Percentiles rank a stretch among this genome's conserved stretches.
phyloP scores from a whole-genome alignment of 2,113 vertebrate genomes.

The Calyptomena viridis region DNA sequence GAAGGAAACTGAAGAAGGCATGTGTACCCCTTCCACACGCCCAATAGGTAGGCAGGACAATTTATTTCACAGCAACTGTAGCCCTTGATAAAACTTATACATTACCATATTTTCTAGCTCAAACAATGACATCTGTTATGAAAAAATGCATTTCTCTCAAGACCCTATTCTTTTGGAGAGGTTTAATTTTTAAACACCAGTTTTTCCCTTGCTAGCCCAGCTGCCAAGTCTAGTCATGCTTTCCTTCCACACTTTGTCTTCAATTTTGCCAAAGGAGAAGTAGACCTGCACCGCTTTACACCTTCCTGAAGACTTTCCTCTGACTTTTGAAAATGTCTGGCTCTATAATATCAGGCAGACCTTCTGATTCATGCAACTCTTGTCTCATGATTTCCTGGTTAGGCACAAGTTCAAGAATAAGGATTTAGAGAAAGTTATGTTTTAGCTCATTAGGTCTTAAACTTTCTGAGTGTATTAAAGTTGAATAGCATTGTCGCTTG shows the following conservation, averaged over 20 bases:
- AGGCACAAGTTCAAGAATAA: neutral
- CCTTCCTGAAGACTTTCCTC: neutral
- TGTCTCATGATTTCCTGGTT: neutral
- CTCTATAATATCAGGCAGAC: neutral
- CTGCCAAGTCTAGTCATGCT: neutral
- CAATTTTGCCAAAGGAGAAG: neutral
- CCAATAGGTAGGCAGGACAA: neutral
- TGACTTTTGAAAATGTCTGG: neutral
- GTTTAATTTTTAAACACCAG: neutral
- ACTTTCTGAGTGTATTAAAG: neutral
- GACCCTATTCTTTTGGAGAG: neutral
- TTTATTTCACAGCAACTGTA: neutral
- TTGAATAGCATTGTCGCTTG: neutral
- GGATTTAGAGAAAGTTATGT: neutral
- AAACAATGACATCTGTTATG: neutral
- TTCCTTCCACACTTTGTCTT: neutral
- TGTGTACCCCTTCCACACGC: rapidly evolving
- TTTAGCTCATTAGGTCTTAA: neutral
- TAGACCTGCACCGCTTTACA: neutral
- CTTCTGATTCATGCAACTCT: neutral
- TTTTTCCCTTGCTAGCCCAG: neutral
- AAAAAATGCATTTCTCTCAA: neutral
- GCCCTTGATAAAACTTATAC: neutral
- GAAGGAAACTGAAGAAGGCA: neutral
- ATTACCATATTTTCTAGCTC: neutral